Conservation (phyloP, 2,888 invertebrate species). For the Folsomia candida region DNA sequence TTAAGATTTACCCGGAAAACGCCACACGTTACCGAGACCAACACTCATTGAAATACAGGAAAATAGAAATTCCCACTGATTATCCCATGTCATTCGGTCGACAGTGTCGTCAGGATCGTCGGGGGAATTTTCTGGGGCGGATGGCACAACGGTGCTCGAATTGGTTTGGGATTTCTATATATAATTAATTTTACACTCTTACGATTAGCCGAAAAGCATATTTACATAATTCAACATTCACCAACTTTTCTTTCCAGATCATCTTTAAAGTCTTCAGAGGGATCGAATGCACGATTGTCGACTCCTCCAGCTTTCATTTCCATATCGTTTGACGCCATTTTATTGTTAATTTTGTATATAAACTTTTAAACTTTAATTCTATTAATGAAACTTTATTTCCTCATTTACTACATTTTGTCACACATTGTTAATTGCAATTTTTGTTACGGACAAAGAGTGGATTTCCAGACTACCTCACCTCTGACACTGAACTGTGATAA, state of each 20-base stretch:
- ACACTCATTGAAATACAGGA: slow-evolving; percentile 70
- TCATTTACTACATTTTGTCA: no score
- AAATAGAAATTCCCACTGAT: slow-evolving; percentile 64
- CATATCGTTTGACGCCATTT: no score
- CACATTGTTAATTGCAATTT: no score
- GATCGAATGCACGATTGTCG: not conserved
- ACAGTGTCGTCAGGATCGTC: not conserved
- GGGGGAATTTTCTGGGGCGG: not conserved
- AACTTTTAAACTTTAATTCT: no score
- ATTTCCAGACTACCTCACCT: no score
- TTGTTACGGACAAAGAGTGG: no score
- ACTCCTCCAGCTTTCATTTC: not conserved
- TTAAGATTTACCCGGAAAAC: slow-evolving; percentile 55
- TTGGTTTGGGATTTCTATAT: not conserved
- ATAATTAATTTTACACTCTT: no score
- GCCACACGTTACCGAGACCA: slow-evolving; percentile 67
- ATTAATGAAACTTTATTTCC: no score
- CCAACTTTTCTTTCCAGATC: not conserved
- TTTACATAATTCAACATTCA: no score
- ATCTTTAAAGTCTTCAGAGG: not conserved
- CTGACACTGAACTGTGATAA: no score
- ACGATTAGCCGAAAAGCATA: no score
- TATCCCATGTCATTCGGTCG: slow-evolving; percentile 58
- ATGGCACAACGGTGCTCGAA: not conserved
- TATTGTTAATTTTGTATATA: no score